A percentile compares a stretch with the other conserved stretches of the same genome.
These are phyloP conservation scores for Odontamblyopus rebecca DNA, from an alignment of 2,797 vertebrate genomes.

Conservation along the genomic window DNA sequence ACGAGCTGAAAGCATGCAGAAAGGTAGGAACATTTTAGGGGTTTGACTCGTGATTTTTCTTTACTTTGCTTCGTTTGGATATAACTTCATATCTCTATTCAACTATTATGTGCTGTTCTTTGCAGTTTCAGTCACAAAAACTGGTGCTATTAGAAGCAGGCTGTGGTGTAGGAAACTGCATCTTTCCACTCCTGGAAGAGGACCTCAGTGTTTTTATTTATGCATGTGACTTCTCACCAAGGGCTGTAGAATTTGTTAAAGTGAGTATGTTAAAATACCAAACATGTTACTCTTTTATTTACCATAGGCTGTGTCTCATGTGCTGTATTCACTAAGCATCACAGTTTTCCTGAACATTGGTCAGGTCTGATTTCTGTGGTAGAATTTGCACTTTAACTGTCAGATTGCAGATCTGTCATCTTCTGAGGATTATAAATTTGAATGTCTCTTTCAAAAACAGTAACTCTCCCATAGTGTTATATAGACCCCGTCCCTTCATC, in stretches of 20 bases:
- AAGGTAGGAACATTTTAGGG: constrained; percentile 71
- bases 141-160: constrained; percentile 93
- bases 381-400: too few species aligned
- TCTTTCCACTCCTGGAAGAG: constrained; percentile 93
- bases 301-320: too few species aligned
- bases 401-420: too few species aligned
- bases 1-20: constrained; percentile 84
- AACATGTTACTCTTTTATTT: too few species aligned
- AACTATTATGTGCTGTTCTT: constrained; percentile 8
- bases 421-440: too few species aligned
- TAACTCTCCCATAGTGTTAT: too few species aligned
- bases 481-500: too few species aligned
- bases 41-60: too few species aligned
- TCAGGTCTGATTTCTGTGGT: too few species aligned
- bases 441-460: too few species aligned
- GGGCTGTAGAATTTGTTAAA: constrained; percentile 94
- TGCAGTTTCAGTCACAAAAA: constrained; percentile 84
- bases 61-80: neutral
- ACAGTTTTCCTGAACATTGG: too few species aligned
- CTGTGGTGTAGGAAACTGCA: constrained; percentile 97
- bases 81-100: neutral
- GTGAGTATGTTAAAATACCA: constrained; percentile 65
- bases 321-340: too few species aligned
- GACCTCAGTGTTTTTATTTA: constrained; percentile 89
- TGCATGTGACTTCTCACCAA: constrained; percentile 96